A percentile compares a stretch with the other conserved stretches of the same genome.
phyloP scores from a whole-genome alignment of 2,113 vertebrate genomes.

The Malaclemys terrapin region DNA sequence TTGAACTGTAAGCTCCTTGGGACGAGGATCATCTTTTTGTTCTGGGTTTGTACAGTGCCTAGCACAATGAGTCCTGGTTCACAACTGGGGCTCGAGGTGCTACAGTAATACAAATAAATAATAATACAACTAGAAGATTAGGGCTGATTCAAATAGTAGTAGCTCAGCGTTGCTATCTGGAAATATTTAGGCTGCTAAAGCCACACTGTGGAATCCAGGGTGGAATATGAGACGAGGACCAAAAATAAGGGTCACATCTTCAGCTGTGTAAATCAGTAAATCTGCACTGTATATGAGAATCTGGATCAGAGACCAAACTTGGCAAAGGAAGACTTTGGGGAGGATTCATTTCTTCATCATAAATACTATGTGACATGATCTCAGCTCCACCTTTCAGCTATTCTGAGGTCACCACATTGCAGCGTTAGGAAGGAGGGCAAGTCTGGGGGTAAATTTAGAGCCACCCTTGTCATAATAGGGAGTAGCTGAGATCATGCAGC shows the following conservation, averaged over 20 bases:
- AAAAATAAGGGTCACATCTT: neutral
- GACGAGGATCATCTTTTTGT: neutral
- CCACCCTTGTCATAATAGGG: neutral
- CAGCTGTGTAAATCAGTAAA: neutral
- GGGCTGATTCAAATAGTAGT: neutral
- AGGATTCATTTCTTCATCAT: neutral
- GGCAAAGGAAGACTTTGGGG: neutral
- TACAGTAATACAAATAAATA: neutral
- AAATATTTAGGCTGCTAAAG: neutral
- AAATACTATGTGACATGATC: neutral
- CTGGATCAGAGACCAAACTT: neutral
- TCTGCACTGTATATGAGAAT: neutral
- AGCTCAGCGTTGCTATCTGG: neutral
- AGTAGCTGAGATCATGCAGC: neutral
- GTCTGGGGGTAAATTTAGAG: neutral
- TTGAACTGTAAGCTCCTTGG: neutral
- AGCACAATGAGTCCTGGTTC: neutral
- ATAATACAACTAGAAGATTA: neutral
- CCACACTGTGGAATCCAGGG: neutral
- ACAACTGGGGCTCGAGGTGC: neutral
- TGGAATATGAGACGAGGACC: neutral
- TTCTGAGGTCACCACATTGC: fast-evolving
- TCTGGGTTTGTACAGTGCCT: neutral
- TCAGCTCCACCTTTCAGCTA: neutral
- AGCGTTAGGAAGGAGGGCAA: neutral